Base-by-base conservation (phyloP, 2,888 invertebrate genomes). In the Drepana falcataria region DNA sequence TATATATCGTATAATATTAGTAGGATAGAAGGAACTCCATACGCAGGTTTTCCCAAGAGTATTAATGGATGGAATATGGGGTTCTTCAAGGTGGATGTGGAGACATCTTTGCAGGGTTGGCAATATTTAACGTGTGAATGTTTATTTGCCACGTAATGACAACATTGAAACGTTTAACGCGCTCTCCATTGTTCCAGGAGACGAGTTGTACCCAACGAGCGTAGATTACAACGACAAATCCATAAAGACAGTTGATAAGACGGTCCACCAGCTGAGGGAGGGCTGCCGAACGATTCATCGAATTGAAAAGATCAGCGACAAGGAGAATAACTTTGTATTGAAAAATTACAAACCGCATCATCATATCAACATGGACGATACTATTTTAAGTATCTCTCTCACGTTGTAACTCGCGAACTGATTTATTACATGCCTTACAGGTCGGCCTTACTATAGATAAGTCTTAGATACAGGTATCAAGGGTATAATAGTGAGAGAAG, bases 151-250 rank as follows among this genome's bases (percentile, higher is more conserved):
- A n/a, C n/a, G n/a, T n/a, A n/a, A n/a, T n/a, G n/a, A n/a, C n/a
- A n/a, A n/a, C n/a, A n/a, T n/a, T n/a, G n/a, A n/a, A n/a, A n/a
- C n/a, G n/a, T n/a, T n/a, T n/a, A n/a, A n/a, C n/a, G n/a, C n/a
- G n/a, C n/a, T n/a, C n/a, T n/a, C n/a, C n/a, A n/a, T n/a, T 44
- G 9, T 88, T 88, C 59, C 76, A 92, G 94, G 94, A 67, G 91
- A 91, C 69, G 80, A 88, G 55, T 74, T 85, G n/a, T 91, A 89
- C 64, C 88, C 91, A 61, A 62, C 79, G 65, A 68, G 71, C 68
- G 63, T 91, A 84, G 83, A 91, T 73, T 83, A 79, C 65, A 68
- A 75, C 61, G 65, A 75, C 60, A 67, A 69, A 61, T 66, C 70
- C 56, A 54, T 64, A 47, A 61, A 66, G 54, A 60, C 69, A 60